Base-by-base conservation (phyloP, 2,888 invertebrate genomes). In the Megamerina dolium region DNA sequence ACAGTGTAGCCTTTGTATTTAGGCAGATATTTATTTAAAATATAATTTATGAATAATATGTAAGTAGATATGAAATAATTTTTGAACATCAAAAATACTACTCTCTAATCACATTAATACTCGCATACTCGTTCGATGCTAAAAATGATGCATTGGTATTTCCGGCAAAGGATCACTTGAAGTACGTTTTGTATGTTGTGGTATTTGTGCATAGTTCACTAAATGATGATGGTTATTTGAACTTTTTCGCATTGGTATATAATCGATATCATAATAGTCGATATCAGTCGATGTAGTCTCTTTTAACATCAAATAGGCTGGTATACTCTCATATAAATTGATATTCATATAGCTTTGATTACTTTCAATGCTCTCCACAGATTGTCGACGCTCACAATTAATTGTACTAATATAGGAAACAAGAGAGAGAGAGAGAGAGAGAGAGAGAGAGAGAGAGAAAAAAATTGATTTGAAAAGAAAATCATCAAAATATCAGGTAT, bases 81-180 rank as follows among this genome's bases (percentile, higher is more conserved):
- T n/a, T n/a, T n/a, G n/a, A n/a, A n/a, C n/a, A n/a, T n/a, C n/a
- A n/a, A n/a, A n/a, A n/a, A n/a, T n/a, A n/a, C n/a, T n/a, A n/a
- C n/a, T n/a, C n/a, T n/a, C n/a, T n/a, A n/a, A n/a, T n/a, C n/a
- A n/a, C n/a, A n/a, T n/a, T n/a, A n/a, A n/a, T n/a, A n/a, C n/a
- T n/a, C n/a, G n/a, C n/a, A n/a, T n/a, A n/a, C n/a, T n/a, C n/a
- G n/a, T n/a, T n/a, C n/a, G n/a, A n/a, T n/a, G n/a, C n/a, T n/a
- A n/a, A n/a, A n/a, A n/a, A n/a, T 37, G 36, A 21, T 43, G 36
- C 1, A 9, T 8, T n/a, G 54, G 67, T 5, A 65, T 29, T 4
- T 52, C 57, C 6, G 67, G 67, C 27, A 67, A 45, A 2, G 63
- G 63, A 55, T 67, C 66, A 35, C 55, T 61, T 2, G 67, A 65